Base-by-base conservation (phyloP, 2,797 vertebrate genomes). In the Pipistrellus pygmaeus region DNA sequence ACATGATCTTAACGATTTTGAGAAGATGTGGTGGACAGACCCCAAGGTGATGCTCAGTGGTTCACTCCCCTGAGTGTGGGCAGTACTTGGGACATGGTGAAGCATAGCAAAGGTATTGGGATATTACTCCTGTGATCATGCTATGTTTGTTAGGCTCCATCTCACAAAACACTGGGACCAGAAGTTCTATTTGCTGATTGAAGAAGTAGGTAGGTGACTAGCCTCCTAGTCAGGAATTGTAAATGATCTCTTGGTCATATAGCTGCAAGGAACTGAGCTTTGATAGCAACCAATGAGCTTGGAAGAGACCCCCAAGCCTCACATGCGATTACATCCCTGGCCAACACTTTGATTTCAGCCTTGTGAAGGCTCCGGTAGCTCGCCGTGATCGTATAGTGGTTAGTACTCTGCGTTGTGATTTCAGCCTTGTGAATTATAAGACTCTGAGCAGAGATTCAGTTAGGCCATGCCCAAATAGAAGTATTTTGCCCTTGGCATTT, bases 141-240 rank as follows among this genome's bases (percentile, higher is more conserved):
- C 32, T 4, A 21, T 23, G 17, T 35, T 41, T 18, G 3, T n/a
- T 8, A 25, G 27, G 41, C 2, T 23, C 10, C 3, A 17, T 14
- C 27, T 44, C 1, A 0, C 20, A 82, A 62, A 15, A 55, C 6
- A 35, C 0, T 4, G 10, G 30, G 21, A 2, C 10, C 10, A n/a
- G 38, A 1, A n/a, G 2, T 23, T 41, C 8, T 75, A 30, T 41
- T 12, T 14, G 9, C 15, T 64, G 32, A 17, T 18, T 64, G 0
- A n/a, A 14, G 2, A 32, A 1, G 15, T 32, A 41, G 5, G 17
- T 51, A 21, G 73, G 11, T 69, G 32, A n/a, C 30, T 23, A 32
- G 11, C 21, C 60, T 6, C 6, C 3, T 25, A 55, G 23, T 6
- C 30, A 46, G 35, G 46, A 62, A 78, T 17, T 41, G 6, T 41